Evolutionary conservation across 2,113 vertebrate species (phyloP), one percentile per base, ranked within the genome.

Genomic region (Motacilla tschutschensis): DNA sequence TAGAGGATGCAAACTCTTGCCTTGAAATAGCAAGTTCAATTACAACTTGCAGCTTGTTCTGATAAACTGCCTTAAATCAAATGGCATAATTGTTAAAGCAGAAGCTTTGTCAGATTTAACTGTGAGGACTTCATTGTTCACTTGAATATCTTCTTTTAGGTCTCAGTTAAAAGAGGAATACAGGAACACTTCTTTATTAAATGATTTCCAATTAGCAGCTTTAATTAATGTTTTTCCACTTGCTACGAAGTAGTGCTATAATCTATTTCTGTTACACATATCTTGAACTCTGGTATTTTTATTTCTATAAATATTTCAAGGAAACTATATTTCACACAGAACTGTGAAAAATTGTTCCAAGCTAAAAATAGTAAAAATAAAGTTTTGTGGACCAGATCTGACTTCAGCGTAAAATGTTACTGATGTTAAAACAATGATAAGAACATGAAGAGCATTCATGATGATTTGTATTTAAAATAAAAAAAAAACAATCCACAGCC

Each of bases 61-160:
- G 76, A 85, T 46, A 63, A 90, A 89, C n/a, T 92, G 79, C 62
- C 33, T 85, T 69, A 90, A 90, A 83, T 84, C 57, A 91, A 80
- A 70, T 15, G 16, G 13, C 50, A 19, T 80, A 66, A 78, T 43
- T 78, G 33, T 63, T 88, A 76, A 89, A 90, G 65, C 31, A 79
- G 74, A 59, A 51, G 31, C 43, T 88, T 83, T 69, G 35, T 72
- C 50, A 78, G 36, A 76, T 78, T 82, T 87, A 70, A 57, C 64
- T 60, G 6, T 12, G 35, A 60, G 22, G 46, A 73, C 35, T 59
- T 90, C 2, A 58, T 74, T 55, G 18, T 66, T 63, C 2, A 1
- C 36, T 74, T 73, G 24, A 78, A 24, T 70, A 51, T 63, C 13
- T 87, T 41, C 28, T 53, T 28, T 46, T 58, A 38, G 16, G 47